Percentiles rank a stretch among this genome's conserved stretches.
phyloP scores from a whole-genome alignment of 2,113 vertebrate species.

The Trogon melanurus region DNA sequence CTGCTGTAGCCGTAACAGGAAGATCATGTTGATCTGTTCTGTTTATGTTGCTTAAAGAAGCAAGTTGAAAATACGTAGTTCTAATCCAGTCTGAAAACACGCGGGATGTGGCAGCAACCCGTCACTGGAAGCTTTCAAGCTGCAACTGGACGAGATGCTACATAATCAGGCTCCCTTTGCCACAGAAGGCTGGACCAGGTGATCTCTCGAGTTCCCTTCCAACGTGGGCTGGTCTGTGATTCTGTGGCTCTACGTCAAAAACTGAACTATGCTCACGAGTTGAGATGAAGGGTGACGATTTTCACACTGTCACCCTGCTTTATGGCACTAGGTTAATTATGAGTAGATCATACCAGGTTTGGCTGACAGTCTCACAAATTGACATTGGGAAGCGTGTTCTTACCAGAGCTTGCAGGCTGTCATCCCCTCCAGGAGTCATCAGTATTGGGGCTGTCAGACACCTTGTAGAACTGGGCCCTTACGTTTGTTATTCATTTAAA shows the following conservation, averaged over 20 bases:
- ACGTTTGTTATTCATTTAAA: background rate
- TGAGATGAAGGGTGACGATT: background rate
- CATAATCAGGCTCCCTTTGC: background rate
- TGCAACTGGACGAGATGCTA: background rate
- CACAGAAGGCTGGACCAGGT: background rate
- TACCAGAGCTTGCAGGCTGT: background rate
- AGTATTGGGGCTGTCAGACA: background rate
- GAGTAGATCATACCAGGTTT: background rate
- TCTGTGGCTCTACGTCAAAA: background rate
- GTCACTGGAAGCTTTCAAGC: background rate
- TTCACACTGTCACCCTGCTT: background rate
- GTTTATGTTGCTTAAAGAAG: background rate
- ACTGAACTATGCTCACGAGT: background rate
- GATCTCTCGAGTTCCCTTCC: background rate
- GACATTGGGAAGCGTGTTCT: background rate
- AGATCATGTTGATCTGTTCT: background rate
- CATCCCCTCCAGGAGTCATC: accelerated
- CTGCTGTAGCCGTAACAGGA: background rate
- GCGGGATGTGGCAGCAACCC: background rate
- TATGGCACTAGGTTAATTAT: background rate
- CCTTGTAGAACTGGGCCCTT: background rate
- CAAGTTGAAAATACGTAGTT: background rate
- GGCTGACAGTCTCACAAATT: background rate
- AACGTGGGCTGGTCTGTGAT: background rate
- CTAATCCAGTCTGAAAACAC: background rate